Evolutionary conservation across 1,140 invertebrate species (phyloP), one percentile per base, ranked within the genome.

Genomic region (Limonius californicus): DNA sequence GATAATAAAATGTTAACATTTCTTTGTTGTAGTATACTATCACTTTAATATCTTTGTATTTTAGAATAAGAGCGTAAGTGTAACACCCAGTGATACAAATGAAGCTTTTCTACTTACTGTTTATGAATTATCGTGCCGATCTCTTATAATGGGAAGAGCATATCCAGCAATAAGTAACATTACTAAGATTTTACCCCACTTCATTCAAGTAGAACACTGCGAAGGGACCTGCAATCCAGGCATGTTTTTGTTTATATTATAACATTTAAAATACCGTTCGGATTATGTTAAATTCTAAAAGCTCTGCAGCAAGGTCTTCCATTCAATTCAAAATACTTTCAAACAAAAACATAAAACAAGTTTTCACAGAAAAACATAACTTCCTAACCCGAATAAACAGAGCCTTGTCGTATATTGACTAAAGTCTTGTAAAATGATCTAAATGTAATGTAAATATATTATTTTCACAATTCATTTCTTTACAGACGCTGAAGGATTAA

Each of bases 141-240:
- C 82, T 3, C 56, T 63, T 32, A 57, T 72, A 43, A 70, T 84
- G 3, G 66, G 70, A n/a, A 63, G 70, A 20, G 63, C 76, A 27
- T 77, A 80, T 58, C 81, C 82, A 18, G 66, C 53, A 35, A 63
- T 84, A 19, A 80, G 79, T 57, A 76, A 73, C 57, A 72, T 76
- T 20, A 76, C 80, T 0, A 72, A 70, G 64, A 62, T 76, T 63
- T 75, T 84, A 20, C 80, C 82, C 0, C 74, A 82, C 65, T 84
- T 80, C 68, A 66, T 80, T 56, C 69, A 78, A 18, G 67, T 70
- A 45, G 76, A 82, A 68, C 60, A 69, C 23, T 84, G 80, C 61
- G 76, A 76, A 39, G 74, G 72, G 30, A 62, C 59, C 14, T 77
- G 74, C 62, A 76, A 73, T 68, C 74, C 74, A 54, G 66, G 69